A percentile compares a stretch with the other conserved stretches of the same genome.
Evolutionary conservation across 2,888 invertebrate species (phyloP).

Genomic region (Troides helena): DNA sequence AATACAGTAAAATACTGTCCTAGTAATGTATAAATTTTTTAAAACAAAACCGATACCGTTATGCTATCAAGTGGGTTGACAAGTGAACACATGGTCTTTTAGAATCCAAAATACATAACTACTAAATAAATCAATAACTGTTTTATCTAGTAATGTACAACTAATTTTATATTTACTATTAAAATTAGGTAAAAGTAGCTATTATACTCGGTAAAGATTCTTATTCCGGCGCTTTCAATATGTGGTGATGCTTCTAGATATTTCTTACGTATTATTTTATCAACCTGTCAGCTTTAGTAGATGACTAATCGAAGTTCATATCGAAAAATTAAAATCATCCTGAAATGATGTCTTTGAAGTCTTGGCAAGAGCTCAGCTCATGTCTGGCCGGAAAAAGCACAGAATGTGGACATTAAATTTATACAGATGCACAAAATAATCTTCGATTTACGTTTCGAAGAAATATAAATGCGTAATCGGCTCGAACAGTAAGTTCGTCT

Average conservation of each 20-base stretch:
- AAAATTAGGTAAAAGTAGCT: background rate
- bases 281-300: conserved; percentile 6
- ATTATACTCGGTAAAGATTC: background rate
- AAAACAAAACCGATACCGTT: no score
- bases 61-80: no score
- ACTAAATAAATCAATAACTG: no score
- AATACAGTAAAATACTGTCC: no score
- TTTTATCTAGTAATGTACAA: no score
- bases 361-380: conserved; percentile 24
- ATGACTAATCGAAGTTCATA: conserved; percentile 23
- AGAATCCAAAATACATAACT: no score
- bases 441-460: conserved; percentile 17
- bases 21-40: no score
- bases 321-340: conserved; percentile 27
- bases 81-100: no score
- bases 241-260: background rate
- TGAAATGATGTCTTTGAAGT: conserved; percentile 28
- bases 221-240: background rate
- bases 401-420: conserved; percentile 24
- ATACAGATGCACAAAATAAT: conserved; percentile 23
- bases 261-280: conserved; percentile 2
- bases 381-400: conserved; percentile 25
- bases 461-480: conserved; percentile 15
- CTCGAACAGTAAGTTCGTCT: conserved; percentile 9
- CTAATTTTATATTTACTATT: background rate